A percentile compares a stretch with the other conserved stretches of the same genome.
Evolutionary conservation across 1,140 invertebrate species (phyloP).

Genomic region (Chironomus striatipennis): DNA sequence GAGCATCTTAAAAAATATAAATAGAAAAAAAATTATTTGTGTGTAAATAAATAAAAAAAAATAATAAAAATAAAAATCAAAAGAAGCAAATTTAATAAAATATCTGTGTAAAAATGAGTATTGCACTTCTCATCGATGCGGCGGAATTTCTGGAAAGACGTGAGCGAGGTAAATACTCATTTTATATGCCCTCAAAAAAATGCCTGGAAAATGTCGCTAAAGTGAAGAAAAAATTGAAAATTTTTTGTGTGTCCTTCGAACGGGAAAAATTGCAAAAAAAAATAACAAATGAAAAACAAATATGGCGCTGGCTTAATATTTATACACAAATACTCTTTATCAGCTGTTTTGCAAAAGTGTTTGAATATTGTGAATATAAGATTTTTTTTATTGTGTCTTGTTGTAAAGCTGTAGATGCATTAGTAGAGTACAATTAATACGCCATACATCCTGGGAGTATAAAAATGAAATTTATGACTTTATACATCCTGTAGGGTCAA

Average conservation of each 20-base stretch:
- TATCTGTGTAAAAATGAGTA: conserved; percentile 20
- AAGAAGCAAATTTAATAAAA: background rate
- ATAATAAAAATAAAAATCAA: too few species aligned
- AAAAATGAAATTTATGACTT: background rate
- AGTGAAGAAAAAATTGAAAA: background rate
- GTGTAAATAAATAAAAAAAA: conserved; percentile 17
- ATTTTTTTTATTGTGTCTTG: too few species aligned
- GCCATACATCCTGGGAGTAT: background rate
- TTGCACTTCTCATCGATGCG: conserved; percentile 5
- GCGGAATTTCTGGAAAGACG: conserved; percentile 19
- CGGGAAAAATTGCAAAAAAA: background rate
- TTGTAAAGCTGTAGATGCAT: too few species aligned
- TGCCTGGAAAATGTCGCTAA: background rate
- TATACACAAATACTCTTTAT: conserved; percentile 14
- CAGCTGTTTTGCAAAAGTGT: conserved; percentile 20
- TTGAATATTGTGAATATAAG: background rate
- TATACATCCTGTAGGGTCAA: background rate
- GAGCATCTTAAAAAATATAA: background rate
- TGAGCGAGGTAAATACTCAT: background rate
- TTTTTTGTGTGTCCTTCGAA: background rate
- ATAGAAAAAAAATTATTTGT: background rate
- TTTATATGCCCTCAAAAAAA: background rate
- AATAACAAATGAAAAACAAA: background rate
- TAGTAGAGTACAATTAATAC: background rate
- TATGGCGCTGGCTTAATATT: background rate